phyloP scores from a whole-genome alignment of 2,888 invertebrate genomes.

The Apodemia zela region DNA sequence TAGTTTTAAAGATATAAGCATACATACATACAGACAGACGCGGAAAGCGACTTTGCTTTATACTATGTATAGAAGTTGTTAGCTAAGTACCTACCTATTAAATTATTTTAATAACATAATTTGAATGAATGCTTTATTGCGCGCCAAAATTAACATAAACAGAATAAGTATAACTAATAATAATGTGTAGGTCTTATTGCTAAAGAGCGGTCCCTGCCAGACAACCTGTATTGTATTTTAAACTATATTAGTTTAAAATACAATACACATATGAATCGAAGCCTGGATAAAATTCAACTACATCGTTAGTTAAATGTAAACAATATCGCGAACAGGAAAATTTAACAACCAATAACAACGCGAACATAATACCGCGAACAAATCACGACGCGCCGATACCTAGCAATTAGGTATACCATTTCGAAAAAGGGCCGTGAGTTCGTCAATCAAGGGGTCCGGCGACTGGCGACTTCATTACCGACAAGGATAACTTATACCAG shows the following conservation, averaged over 20 bases:
- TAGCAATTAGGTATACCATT: slow-evolving; percentile 56
- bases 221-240: too few relatives aligned
- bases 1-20: too few relatives aligned
- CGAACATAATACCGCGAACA: slow-evolving; percentile 27
- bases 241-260: not conserved
- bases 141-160: too few relatives aligned
- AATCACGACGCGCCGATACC: slow-evolving; percentile 54
- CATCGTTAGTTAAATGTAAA: slow-evolving; percentile 2
- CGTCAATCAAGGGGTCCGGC: slow-evolving; percentile 72
- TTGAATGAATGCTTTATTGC: too few relatives aligned
- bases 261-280: not conserved
- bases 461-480: slow-evolving; percentile 75
- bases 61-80: too few relatives aligned
- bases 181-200: too few relatives aligned
- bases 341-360: slow-evolving; percentile 24
- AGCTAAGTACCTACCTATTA: too few relatives aligned
- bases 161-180: too few relatives aligned
- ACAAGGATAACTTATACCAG: slow-evolving; percentile 44
- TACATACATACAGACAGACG: too few relatives aligned
- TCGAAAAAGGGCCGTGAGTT: slow-evolving; percentile 65
- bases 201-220: too few relatives aligned
- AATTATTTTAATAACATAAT: too few relatives aligned
- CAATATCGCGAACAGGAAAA: slow-evolving; percentile 24
- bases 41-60: too few relatives aligned
- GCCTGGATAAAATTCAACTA: not conserved